phyloP scores from a whole-genome alignment of 2,888 invertebrate genomes.

The Nomada lathburiana region DNA sequence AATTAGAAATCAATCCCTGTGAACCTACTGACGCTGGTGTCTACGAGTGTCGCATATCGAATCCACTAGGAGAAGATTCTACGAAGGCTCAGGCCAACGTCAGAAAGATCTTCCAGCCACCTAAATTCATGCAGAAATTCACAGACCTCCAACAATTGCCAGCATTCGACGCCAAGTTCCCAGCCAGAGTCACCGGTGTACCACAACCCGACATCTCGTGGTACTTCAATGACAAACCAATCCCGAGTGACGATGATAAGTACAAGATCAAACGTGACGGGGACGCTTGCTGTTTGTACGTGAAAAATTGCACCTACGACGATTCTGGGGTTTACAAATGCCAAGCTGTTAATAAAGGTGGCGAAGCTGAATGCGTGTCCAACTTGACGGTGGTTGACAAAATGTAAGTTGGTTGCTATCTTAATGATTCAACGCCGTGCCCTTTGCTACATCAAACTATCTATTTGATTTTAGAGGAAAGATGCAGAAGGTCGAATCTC shows the following conservation, averaged over 20 bases:
- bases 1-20: constrained; percentile 90
- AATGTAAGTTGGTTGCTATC: constrained; percentile 87
- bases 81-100: constrained; percentile 90
- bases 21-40: constrained; percentile 90
- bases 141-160: constrained; percentile 90
- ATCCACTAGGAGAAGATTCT: constrained; percentile 91
- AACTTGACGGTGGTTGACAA: constrained; percentile 92
- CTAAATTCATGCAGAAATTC: constrained; percentile 91
- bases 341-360: constrained; percentile 92
- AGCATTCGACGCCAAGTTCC: constrained; percentile 92
- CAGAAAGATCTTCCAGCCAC: constrained; percentile 92
- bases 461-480: constrained; percentile 86
- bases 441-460: background rate
- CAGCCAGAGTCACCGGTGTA: constrained; percentile 91
- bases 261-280: constrained; percentile 92
- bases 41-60: constrained; percentile 91
- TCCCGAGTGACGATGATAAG: constrained; percentile 88
- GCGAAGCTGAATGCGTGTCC: constrained; percentile 91
- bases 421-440: background rate
- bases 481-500: constrained; percentile 91
- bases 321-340: constrained; percentile 93
- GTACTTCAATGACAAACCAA: constrained; percentile 92
- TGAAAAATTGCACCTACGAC: constrained; percentile 88
- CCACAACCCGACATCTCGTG: constrained; percentile 94
- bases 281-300: constrained; percentile 91